Percentiles rank a stretch among this genome's conserved stretches.
These are phyloP conservation scores for Helleia helle DNA, from an alignment of 2,888 invertebrate species.

Conservation along the genomic window DNA sequence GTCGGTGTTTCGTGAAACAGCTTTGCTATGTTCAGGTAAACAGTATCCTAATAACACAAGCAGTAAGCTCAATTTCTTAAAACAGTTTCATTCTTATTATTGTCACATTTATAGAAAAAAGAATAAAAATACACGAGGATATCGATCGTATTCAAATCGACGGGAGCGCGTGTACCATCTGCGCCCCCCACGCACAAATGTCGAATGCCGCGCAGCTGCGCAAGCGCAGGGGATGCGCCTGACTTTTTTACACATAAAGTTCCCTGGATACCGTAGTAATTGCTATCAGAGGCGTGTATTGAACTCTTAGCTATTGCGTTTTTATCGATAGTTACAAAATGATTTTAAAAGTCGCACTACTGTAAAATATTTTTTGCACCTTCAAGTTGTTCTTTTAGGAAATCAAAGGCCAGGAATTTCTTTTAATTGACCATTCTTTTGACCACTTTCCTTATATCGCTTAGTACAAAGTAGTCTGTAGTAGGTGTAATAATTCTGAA, in stretches of 20 bases:
- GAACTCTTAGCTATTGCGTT: slow-evolving; percentile 5
- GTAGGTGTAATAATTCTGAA: too few relatives aligned
- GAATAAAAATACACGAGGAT: slow-evolving; percentile 27
- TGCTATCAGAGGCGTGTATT: slow-evolving; percentile 10
- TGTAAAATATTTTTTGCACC: too few relatives aligned
- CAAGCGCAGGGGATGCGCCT: slow-evolving; percentile 13
- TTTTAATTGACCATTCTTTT: too few relatives aligned
- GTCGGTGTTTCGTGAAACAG: too few relatives aligned
- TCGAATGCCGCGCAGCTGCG: slow-evolving; percentile 62
- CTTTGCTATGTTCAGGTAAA: too few relatives aligned
- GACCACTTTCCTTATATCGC: too few relatives aligned
- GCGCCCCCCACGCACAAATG: slow-evolving; percentile 64
- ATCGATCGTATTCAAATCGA: slow-evolving; percentile 37
- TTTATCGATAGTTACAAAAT: background rate
- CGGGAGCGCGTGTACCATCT: slow-evolving; percentile 54
- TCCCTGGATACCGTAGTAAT: slow-evolving; percentile 12
- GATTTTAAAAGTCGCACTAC: background rate
- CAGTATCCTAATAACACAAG: too few relatives aligned
- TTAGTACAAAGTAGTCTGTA: too few relatives aligned
- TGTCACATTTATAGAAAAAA: slow-evolving; percentile 7
- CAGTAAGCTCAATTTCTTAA: too few relatives aligned
- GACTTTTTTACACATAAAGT: slow-evolving; percentile 10
- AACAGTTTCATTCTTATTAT: too few relatives aligned
- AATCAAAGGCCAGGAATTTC: too few relatives aligned
- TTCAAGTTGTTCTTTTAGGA: too few relatives aligned